A percentile compares a stretch with the other conserved stretches of the same genome.
phyloP scores from a whole-genome alignment of 2,113 vertebrate genomes.

The Platysteira castanea region DNA sequence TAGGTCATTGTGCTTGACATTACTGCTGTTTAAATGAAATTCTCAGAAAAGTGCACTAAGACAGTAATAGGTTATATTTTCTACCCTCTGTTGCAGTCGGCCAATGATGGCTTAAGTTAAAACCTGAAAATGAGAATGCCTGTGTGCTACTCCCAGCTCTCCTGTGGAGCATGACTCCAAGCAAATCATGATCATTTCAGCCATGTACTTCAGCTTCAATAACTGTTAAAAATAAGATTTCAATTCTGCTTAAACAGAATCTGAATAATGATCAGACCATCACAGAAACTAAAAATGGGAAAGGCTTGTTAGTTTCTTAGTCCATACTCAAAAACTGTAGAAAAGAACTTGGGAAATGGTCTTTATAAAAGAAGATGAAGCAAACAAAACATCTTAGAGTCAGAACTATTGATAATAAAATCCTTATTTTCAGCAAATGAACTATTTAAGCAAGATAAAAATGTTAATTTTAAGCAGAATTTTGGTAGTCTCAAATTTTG shows the following conservation, averaged over 20 bases:
- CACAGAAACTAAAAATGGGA: not conserved
- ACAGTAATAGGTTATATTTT: not conserved
- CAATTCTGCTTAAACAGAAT: not conserved
- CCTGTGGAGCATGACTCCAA: not conserved
- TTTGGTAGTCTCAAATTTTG: not conserved
- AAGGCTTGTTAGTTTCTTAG: not conserved
- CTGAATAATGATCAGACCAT: not conserved
- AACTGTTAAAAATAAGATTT: not conserved
- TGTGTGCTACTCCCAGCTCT: not conserved
- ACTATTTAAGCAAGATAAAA: not conserved
- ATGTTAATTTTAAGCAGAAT: not conserved
- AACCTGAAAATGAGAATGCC: not conserved
- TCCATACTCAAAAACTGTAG: not conserved
- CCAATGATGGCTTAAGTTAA: not conserved
- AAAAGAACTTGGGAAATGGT: not conserved
- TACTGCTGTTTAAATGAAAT: not conserved
- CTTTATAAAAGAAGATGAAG: not conserved
- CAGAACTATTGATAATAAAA: not conserved
- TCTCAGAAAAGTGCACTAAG: not conserved
- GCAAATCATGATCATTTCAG: not conserved
- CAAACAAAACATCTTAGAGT: not conserved
- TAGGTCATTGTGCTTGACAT: not conserved
- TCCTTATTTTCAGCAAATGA: not conserved
- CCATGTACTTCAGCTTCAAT: not conserved
- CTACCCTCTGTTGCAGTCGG: not conserved